Conservation (phyloP, 1,140 invertebrate genomes). For the Drosophila sulfurigaster region DNA sequence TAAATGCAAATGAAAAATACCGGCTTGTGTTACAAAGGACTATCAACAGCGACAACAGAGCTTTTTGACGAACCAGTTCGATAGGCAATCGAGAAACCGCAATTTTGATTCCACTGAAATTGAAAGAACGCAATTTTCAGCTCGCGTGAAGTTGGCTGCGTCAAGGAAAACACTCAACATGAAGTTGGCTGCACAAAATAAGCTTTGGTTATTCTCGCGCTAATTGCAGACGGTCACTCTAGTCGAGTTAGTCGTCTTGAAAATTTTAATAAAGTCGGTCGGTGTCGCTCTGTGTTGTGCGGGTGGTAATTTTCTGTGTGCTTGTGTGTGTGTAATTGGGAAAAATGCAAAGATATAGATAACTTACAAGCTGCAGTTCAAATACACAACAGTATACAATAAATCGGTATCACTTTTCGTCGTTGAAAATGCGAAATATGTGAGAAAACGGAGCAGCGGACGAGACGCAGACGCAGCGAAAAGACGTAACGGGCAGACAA, state of each 20-base stretch:
- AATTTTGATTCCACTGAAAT: neutral
- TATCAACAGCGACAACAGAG: neutral
- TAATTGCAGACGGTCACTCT: slow-evolving; percentile 26
- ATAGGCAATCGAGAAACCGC: neutral
- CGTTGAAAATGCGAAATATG: slow-evolving; percentile 38
- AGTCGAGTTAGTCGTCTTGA: slow-evolving; percentile 40
- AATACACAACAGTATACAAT: slow-evolving; percentile 9
- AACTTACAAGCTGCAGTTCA: slow-evolving; percentile 51
- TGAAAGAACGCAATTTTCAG: neutral
- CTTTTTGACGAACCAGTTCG: slow-evolving; percentile 24
- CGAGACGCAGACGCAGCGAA: slow-evolving; percentile 33
- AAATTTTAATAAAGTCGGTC: slow-evolving; percentile 46
- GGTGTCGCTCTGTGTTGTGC: slow-evolving; percentile 42
- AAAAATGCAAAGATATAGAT: slow-evolving; percentile 75
- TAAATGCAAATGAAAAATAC: too few species aligned
- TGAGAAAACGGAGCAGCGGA: slow-evolving; percentile 29
- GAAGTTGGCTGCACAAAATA: slow-evolving; percentile 30
- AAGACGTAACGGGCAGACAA: slow-evolving; percentile 53
- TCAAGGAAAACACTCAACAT: neutral
- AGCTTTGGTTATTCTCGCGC: slow-evolving; percentile 7
- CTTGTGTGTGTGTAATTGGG: slow-evolving; percentile 60
- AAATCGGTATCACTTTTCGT: slow-evolving; percentile 1
- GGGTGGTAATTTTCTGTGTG: slow-evolving; percentile 51
- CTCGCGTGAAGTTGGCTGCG: slow-evolving; percentile 8
- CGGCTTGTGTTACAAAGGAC: too few species aligned